Conservation (phyloP, 1,140 invertebrate genomes). For the Euwallacea similis region DNA sequence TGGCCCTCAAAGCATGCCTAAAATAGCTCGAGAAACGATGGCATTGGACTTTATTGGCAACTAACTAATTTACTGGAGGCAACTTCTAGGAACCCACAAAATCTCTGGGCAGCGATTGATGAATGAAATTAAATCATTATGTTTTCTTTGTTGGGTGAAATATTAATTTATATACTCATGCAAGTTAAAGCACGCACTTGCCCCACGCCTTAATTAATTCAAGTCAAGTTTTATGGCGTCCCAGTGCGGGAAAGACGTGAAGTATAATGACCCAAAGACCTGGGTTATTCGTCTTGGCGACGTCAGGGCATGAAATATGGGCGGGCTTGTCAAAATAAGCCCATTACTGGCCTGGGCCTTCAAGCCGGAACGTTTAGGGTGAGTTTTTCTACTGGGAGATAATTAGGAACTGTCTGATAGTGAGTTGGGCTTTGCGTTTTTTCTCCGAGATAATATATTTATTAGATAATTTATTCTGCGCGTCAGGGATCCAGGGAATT, state of each 20-base stretch:
- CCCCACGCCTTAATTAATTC: conserved; percentile 28
- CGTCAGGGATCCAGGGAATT: too few species aligned
- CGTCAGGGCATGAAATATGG: conserved; percentile 28
- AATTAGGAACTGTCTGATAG: background rate
- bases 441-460: too few species aligned
- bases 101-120: background rate
- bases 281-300: conserved; percentile 41
- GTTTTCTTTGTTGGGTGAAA: background rate
- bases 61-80: too few species aligned
- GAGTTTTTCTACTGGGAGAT: conserved; percentile 5
- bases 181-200: conserved; percentile 13
- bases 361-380: background rate
- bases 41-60: background rate
- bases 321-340: conserved; percentile 40
- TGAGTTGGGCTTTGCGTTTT: too few species aligned
- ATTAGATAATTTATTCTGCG: too few species aligned
- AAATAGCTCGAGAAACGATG: background rate
- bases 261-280: conserved; percentile 45
- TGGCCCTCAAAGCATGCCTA: background rate
- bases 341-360: conserved; percentile 14
- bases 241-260: conserved; percentile 36
- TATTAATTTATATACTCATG: background rate
- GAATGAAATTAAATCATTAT: background rate
- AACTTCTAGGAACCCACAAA: too few species aligned
- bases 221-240: conserved; percentile 26